Conservation (phyloP, 2,888 invertebrate species). For the Empis stercorea region DNA sequence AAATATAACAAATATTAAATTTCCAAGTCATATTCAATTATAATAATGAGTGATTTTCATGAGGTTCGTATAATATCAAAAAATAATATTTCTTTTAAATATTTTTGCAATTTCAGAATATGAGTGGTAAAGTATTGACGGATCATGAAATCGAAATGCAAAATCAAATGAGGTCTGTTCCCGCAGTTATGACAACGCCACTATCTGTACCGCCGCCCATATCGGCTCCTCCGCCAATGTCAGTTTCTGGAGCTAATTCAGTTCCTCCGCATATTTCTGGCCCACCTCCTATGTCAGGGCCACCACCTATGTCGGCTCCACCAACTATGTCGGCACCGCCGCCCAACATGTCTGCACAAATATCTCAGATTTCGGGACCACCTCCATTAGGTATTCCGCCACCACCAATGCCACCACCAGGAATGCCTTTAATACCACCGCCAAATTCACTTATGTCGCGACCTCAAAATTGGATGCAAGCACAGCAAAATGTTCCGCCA, state of each 20-base stretch:
- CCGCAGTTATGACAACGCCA: slow-evolving; percentile 11
- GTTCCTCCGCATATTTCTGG: slow-evolving; percentile 11
- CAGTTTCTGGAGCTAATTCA: not conserved
- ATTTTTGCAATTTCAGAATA: no score
- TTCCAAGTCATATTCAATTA: no score
- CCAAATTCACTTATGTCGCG: no score
- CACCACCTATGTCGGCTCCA: slow-evolving; percentile 4
- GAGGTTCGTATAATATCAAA: no score
- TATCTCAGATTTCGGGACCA: not conserved
- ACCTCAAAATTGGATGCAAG: no score
- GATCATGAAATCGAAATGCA: slow-evolving; percentile 24
- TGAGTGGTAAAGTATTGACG: slow-evolving; percentile 8
- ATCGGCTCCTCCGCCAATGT: slow-evolving; percentile 7
- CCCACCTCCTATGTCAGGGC: slow-evolving; percentile 13
- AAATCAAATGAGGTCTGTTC: slow-evolving; percentile 21
- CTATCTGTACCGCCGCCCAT: slow-evolving; percentile 11
- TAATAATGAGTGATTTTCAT: no score
- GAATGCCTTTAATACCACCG: not conserved
- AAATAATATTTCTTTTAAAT: no score
- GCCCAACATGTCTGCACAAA: slow-evolving; percentile 29
- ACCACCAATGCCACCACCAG: slow-evolving; percentile 9
- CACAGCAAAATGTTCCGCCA: slow-evolving; percentile 1
- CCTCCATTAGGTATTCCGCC: slow-evolving; percentile 10
- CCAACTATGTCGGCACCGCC: slow-evolving; percentile 19
- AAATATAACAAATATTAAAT: no score